Evolutionary conservation across 2,888 invertebrate genomes (phyloP).

Genomic region (Cosmorhoe ocellata): DNA sequence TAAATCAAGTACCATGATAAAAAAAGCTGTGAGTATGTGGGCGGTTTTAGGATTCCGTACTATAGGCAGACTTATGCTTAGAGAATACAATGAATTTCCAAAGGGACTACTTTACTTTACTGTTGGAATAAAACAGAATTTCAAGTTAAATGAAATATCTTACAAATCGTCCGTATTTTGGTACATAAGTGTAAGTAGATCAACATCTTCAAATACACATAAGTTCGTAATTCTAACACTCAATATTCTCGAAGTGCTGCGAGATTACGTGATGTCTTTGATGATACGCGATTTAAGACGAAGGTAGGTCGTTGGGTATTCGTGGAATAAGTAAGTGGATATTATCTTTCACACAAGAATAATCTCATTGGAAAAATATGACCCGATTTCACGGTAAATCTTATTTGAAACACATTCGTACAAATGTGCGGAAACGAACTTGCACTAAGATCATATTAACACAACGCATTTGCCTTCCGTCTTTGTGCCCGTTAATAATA

Average conservation of each 20-base stretch:
- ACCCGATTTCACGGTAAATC: constrained; percentile 5
- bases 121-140: too few species aligned
- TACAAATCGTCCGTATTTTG: not conserved
- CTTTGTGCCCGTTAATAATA: too few species aligned
- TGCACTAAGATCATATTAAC: too few species aligned
- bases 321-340: constrained; percentile 17
- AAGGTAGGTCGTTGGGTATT: constrained; percentile 17
- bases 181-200: not conserved
- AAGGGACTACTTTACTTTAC: too few species aligned
- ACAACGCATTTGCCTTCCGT: too few species aligned
- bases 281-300: constrained; percentile 18
- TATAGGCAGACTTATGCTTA: too few species aligned
- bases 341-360: constrained; percentile 10
- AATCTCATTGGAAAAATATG: constrained; percentile 8
- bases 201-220: constrained; percentile 11
- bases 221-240: constrained; percentile 16
- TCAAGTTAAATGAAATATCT: too few species aligned
- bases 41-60: too few species aligned
- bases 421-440: not conserved
- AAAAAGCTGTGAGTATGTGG: too few species aligned
- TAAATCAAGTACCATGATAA: too few species aligned
- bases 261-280: constrained; percentile 26
- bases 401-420: constrained; percentile 1
- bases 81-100: too few species aligned
- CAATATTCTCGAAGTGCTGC: constrained; percentile 22